Percentiles rank a stretch among this genome's conserved stretches.
Conservation (phyloP, 37 sponge, comb jelly and placozoan species). For the Bolinopsis microptera region DNA sequence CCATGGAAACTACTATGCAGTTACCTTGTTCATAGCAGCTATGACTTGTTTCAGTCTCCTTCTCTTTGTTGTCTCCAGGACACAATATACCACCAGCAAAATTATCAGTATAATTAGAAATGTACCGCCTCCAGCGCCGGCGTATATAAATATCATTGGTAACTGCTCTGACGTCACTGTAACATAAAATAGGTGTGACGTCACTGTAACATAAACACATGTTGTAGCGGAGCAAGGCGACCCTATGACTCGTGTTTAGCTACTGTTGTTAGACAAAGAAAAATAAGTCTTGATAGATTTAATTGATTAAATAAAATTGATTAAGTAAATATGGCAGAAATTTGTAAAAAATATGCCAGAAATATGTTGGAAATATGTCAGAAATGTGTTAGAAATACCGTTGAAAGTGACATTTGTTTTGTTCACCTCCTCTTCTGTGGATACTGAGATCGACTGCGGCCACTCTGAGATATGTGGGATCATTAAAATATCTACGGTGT, state of each 20-base stretch:
- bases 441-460: neutral
- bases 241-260: too few relatives aligned
- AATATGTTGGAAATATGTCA: too few relatives aligned
- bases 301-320: too few relatives aligned
- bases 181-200: neutral
- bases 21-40: neutral
- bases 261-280: too few relatives aligned
- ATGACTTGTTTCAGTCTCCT: neutral
- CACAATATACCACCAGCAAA: neutral
- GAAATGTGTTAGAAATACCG: too few relatives aligned
- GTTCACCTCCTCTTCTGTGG: neutral
- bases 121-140: constrained; percentile 17
- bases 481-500: too few relatives aligned
- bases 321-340: too few relatives aligned
- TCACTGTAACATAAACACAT: neutral
- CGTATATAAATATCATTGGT: constrained; percentile 14
- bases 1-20: too few relatives aligned
- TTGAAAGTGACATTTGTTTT: neutral
- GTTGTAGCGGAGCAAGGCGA: too few relatives aligned
- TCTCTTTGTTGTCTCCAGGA: neutral
- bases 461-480: too few relatives aligned
- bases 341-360: too few relatives aligned
- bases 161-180: neutral
- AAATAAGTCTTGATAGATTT: too few relatives aligned
- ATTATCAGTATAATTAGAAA: neutral